Percentiles rank a stretch among this genome's conserved stretches.
Evolutionary conservation across 2,113 vertebrate species (phyloP).

Genomic region (Ellobius talpinus): DNA sequence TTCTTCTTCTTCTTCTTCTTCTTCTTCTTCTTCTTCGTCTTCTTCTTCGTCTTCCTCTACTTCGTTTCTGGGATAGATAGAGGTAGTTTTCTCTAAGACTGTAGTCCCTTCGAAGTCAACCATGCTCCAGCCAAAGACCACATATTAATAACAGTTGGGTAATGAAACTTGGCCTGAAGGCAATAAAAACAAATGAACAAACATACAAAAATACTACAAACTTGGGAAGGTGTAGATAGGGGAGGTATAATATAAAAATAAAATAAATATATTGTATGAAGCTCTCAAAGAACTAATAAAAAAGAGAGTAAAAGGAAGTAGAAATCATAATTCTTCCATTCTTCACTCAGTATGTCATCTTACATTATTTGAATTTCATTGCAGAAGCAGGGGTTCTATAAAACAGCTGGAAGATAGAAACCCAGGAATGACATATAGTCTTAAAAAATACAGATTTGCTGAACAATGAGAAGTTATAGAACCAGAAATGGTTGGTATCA

Average conservation of each 20-base stretch:
- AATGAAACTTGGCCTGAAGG: not conserved
- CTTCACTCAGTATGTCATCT: not conserved
- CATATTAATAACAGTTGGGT: not conserved
- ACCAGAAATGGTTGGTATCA: not conserved
- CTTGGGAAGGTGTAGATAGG: not conserved
- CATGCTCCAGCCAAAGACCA: not conserved
- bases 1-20: too few species aligned
- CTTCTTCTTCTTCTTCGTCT: too few species aligned
- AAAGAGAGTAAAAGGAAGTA: not conserved
- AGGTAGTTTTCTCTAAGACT: not conserved
- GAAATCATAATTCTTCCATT: not conserved
- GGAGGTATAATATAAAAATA: not conserved
- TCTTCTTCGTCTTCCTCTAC: too few species aligned
- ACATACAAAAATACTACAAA: not conserved
- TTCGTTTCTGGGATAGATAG: not conserved
- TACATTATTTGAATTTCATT: constrained; percentile 51
- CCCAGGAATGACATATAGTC: not conserved
- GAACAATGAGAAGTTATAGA: not conserved
- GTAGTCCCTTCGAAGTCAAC: not conserved
- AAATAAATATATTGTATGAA: not conserved
- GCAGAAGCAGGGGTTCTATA: not conserved
- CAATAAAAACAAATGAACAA: not conserved
- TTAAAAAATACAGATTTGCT: constrained; percentile 49
- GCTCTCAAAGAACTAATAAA: not conserved
- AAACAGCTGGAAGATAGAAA: constrained; percentile 41